phyloP scores from a whole-genome alignment of 2,888 invertebrate genomes.

The Micropterix aruncella region DNA sequence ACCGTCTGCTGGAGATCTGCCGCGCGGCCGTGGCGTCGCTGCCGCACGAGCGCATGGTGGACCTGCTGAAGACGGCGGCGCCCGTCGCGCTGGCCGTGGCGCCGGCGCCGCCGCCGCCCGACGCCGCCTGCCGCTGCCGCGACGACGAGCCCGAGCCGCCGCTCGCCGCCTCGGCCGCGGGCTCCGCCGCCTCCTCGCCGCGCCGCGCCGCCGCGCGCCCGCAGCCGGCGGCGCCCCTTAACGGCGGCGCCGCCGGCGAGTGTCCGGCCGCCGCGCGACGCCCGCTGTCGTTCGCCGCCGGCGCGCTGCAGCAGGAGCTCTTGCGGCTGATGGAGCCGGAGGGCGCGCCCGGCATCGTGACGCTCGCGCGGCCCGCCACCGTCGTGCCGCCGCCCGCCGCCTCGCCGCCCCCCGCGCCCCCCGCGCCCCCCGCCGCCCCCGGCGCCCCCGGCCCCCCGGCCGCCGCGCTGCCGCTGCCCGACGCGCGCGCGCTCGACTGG shows the following conservation, averaged over 20 bases:
- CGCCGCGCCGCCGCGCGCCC: conserved; percentile 33
- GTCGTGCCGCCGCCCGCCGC: conserved; percentile 35
- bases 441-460: conserved; percentile 17
- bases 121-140: conserved; percentile 46
- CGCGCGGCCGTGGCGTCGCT: conserved; percentile 81
- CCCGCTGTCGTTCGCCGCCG: conserved; percentile 15
- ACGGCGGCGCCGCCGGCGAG: conserved; percentile 35
- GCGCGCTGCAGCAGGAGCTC: conserved; percentile 67
- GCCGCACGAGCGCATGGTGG: conserved; percentile 86
- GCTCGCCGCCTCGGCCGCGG: conserved; percentile 22
- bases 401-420: conserved; percentile 8
- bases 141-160: conserved; percentile 27
- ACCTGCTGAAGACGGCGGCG: conserved; percentile 76
- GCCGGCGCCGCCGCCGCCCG: conserved; percentile 43
- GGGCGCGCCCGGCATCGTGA: conserved; percentile 43
- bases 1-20: conserved; percentile 82
- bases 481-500: conserved; percentile 65
- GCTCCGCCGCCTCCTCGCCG: conserved; percentile 21
- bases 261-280: conserved; percentile 31
- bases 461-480: conserved; percentile 43
- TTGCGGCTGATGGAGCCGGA: conserved; percentile 80
- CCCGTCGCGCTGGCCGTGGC: conserved; percentile 75
- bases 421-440: not conserved
- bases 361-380: conserved; percentile 50
- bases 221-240: conserved; percentile 55